Evolutionary conservation across 2,113 vertebrate species (phyloP).

Genomic region (Empidonax alnorum): DNA sequence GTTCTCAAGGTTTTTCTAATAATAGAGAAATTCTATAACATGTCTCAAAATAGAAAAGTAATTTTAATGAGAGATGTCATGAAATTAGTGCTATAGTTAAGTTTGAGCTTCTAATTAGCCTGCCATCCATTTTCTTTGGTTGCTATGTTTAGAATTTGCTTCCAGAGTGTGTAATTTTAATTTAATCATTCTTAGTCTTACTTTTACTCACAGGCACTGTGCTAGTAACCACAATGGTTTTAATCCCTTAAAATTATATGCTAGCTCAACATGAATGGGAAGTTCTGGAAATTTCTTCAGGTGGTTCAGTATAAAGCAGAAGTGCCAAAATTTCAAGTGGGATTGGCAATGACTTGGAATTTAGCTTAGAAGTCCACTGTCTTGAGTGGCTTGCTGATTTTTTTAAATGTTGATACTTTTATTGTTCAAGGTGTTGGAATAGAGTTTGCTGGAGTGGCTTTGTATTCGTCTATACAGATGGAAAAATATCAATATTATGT

Average conservation of each 20-base stretch:
- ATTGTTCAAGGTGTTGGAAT: neutral
- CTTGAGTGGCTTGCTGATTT: neutral
- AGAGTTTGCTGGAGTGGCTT: neutral
- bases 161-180: constrained; percentile 16
- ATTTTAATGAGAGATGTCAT: constrained; percentile 26
- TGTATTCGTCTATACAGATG: neutral
- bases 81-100: constrained; percentile 37
- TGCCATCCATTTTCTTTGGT: neutral
- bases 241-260: constrained; percentile 18
- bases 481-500: neutral
- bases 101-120: constrained; percentile 58
- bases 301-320: neutral
- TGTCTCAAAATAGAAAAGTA: constrained; percentile 41
- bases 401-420: neutral
- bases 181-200: constrained; percentile 24
- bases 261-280: neutral
- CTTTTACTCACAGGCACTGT: neutral
- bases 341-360: neutral
- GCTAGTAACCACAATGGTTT: neutral
- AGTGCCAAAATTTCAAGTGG: neutral
- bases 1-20: constrained; percentile 34
- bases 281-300: neutral
- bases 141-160: constrained; percentile 49
- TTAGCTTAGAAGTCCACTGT: neutral
- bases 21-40: neutral